Percentiles rank a stretch among this genome's conserved stretches.
Conservation (phyloP, 2,113 vertebrate genomes). For the Mormoops blainvillei region DNA sequence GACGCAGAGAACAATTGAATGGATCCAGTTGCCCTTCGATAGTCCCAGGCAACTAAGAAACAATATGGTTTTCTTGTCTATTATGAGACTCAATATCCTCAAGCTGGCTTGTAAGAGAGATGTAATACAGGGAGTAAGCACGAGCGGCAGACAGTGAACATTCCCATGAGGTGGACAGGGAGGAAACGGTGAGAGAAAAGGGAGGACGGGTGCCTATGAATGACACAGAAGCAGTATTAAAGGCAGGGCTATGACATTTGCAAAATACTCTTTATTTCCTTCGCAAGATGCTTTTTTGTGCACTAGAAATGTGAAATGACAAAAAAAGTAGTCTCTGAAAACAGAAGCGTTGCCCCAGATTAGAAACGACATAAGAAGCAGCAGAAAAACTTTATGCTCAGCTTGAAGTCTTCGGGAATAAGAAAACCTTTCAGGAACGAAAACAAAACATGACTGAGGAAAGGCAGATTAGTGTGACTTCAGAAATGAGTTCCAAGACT, state of each 20-base stretch:
- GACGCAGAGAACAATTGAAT: neutral
- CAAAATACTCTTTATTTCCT: neutral
- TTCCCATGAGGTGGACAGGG: neutral
- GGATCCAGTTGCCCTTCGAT: neutral
- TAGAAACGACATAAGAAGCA: constrained; percentile 30
- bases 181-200: neutral
- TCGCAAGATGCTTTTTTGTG: neutral
- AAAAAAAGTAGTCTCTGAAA: neutral
- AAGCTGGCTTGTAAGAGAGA: neutral
- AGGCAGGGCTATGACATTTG: neutral
- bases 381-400: neutral
- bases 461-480: constrained; percentile 57
- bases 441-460: constrained; percentile 43
- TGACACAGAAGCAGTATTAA: neutral
- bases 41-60: neutral
- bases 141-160: neutral
- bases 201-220: fast-evolving
- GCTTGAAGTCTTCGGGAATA: constrained; percentile 40
- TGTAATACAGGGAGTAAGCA: neutral
- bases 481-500: constrained; percentile 56
- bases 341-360: constrained; percentile 30
- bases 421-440: constrained; percentile 33
- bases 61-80: neutral
- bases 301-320: constrained; percentile 43
- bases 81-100: neutral